Evolutionary conservation across 2,113 vertebrate species (phyloP), one percentile per base, ranked within the genome.

Genomic region (Panthera uncia): DNA sequence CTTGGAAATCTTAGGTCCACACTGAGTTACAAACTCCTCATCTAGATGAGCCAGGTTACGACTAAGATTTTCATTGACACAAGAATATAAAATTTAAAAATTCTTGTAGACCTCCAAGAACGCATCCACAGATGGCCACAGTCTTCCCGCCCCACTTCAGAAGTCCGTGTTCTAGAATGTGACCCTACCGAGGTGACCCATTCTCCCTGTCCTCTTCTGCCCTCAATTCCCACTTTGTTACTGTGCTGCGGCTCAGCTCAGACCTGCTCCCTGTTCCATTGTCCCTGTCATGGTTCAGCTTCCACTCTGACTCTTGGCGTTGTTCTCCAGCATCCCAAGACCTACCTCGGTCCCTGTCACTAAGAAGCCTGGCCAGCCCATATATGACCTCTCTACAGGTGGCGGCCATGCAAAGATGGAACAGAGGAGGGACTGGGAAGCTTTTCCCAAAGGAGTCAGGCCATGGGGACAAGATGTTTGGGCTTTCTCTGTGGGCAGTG

Each of bases 21-120:
- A 4, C 33, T 12, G 23, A 18, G 13, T 31, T 23, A n/a, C 5
- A 5, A 21, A 57, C 9, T 0, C 2, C 74, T 69, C 45, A 68
- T 19, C 23, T 3, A 12, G 29, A 61, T 1, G 2, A 15, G 13
- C 38, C 12, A 65, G 29, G 21, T 23, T 19, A 45, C 0, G 11
- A 33, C 45, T 45, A 18, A 79, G 55, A 25, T 74, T 52, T 87
- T 68, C 31, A 5, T 15, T 73, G 41, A 89, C 3, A 2, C 6
- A 7, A 55, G 5, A 85, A 41, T 4, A 33, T 31, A 65, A 23
- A 16, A 29, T 38, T 18, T 81, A 36, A 82, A 81, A 50, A 25
- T 61, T 57, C 19, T 31, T 19, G 7, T 15, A 45, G 94, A 68
- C 23, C 36, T 4, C 41, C 36, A 48, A 29, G 80, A 93, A 21